A percentile compares a stretch with the other conserved stretches of the same genome.
These are phyloP conservation scores for Eueides isabella DNA, from an alignment of 1,140 invertebrate genomes.

Conservation along the genomic window DNA sequence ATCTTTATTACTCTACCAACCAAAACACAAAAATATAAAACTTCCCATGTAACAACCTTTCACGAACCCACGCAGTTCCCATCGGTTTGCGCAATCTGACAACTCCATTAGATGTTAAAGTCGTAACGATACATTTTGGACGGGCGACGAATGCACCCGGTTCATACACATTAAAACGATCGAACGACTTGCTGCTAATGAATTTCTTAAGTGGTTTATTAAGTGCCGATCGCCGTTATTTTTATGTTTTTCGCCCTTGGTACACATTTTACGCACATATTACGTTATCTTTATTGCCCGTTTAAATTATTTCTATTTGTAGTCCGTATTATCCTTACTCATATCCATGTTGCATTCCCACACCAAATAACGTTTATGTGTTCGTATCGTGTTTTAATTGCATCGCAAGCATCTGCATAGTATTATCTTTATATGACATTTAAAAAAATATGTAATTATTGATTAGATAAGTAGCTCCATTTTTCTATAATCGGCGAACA, in stretches of 20 bases:
- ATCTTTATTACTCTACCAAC: no score
- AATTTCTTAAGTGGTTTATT: conserved; percentile 77
- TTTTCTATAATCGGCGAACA: no score
- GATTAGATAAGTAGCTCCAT: no score
- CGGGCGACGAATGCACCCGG: conserved; percentile 50
- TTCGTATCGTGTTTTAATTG: conserved; percentile 21
- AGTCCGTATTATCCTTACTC: conserved; percentile 21
- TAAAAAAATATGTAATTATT: background rate
- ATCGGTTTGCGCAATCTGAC: conserved; percentile 70
- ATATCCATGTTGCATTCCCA: conserved; percentile 19
- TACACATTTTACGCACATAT: conserved; percentile 45
- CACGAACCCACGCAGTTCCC: conserved; percentile 50
- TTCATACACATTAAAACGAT: conserved; percentile 69
- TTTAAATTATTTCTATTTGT: conserved; percentile 36
- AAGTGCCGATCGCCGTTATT: conserved; percentile 76
- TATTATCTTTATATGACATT: background rate
- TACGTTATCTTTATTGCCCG: conserved; percentile 50
- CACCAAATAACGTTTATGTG: conserved; percentile 23
- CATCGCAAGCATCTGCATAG: conserved; percentile 8
- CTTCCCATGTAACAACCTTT: conserved; percentile 45
- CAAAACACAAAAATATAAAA: background rate
- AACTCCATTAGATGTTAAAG: conserved; percentile 68
- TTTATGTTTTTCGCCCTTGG: conserved; percentile 62
- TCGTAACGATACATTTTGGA: conserved; percentile 59
- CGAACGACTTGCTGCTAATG: conserved; percentile 67